A percentile compares a stretch with the other conserved stretches of the same genome.
phyloP scores from a whole-genome alignment of 2,113 vertebrate species.

The Megaceryle maxima region DNA sequence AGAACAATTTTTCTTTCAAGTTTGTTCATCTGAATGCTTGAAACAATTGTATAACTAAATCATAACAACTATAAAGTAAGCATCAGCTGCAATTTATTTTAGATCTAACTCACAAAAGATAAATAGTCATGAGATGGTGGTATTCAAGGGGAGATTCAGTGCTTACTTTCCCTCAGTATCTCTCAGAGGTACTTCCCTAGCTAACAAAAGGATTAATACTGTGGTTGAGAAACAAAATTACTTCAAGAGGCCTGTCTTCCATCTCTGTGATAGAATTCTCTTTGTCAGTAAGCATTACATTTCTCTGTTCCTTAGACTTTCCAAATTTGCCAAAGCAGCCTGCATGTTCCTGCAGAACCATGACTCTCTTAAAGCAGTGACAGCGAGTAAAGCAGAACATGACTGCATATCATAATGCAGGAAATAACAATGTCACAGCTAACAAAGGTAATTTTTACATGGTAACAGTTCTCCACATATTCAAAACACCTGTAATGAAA shows the following conservation, averaged over 20 bases:
- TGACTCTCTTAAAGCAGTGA: accelerated
- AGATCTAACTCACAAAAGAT: not conserved
- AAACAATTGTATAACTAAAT: not conserved
- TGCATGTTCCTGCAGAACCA: not conserved
- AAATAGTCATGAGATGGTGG: not conserved
- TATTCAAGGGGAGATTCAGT: not conserved
- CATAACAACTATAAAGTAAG: not conserved
- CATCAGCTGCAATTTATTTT: not conserved
- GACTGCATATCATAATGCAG: not conserved
- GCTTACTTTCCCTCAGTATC: not conserved
- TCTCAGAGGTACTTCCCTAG: not conserved
- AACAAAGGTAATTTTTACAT: not conserved
- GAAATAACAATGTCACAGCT: not conserved
- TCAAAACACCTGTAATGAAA: not conserved
- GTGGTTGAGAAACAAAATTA: not conserved
- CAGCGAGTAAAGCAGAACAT: not conserved
- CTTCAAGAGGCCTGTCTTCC: not conserved
- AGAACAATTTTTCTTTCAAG: not conserved
- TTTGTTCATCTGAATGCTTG: not conserved
- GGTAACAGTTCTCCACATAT: not conserved
- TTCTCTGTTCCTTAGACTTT: not conserved
- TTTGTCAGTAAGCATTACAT: not conserved
- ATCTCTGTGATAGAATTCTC: not conserved
- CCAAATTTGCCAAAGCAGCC: not conserved
- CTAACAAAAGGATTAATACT: not conserved